A percentile compares a stretch with the other conserved stretches of the same genome.
These are phyloP conservation scores for Heptranchias perlo DNA, from an alignment of 2,113 vertebrate genomes.

Conservation along the genomic window DNA sequence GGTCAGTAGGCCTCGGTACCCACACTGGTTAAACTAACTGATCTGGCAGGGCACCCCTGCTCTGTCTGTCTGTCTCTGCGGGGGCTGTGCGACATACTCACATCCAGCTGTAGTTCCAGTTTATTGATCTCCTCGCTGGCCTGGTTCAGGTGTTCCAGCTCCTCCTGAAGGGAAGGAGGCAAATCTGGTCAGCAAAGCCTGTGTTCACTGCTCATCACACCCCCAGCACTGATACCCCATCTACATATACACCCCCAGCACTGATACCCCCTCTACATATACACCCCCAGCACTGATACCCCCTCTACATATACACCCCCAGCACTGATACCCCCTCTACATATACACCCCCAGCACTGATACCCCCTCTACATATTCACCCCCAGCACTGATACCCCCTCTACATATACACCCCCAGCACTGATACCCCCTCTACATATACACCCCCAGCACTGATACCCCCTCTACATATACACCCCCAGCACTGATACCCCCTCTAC, in stretches of 20 bases:
- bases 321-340: no score
- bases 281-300: neutral
- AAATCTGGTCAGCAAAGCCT: neutral
- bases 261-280: no score
- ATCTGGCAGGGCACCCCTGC: neutral
- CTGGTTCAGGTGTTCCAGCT: slow-evolving; percentile 83
- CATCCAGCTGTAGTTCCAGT: slow-evolving; percentile 80
- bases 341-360: neutral
- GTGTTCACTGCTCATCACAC: neutral
- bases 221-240: no score
- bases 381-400: neutral
- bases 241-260: no score
- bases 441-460: neutral
- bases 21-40: neutral
- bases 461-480: no score
- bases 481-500: no score
- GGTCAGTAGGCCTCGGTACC: neutral
- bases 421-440: neutral
- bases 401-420: no score
- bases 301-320: neutral
- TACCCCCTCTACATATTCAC: neutral
- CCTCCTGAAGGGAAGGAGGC: slow-evolving; percentile 59
- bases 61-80: neutral
- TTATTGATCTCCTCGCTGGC: slow-evolving; percentile 84
- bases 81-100: slow-evolving; percentile 51